Conservation (phyloP, 2,888 invertebrate genomes). For the Nephrotoma appendiculata region DNA sequence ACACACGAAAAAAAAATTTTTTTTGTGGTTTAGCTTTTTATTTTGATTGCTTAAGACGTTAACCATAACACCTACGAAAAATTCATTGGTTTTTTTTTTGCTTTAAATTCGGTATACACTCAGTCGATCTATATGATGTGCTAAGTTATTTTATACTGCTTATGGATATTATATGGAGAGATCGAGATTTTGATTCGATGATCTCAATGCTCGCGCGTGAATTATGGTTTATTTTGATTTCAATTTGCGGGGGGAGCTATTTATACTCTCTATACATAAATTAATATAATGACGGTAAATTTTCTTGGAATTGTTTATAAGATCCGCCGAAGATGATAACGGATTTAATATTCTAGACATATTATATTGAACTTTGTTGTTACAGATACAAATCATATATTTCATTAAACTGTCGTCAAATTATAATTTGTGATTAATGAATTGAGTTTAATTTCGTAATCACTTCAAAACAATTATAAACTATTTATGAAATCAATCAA, state of each 20-base stretch:
- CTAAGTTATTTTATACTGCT: neutral
- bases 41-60: neutral
- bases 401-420: neutral
- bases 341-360: neutral
- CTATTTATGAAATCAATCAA: neutral
- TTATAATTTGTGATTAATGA: neutral
- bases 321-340: neutral
- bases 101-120: neutral
- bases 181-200: neutral
- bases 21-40: neutral
- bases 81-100: neutral
- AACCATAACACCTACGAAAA: neutral
- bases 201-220: neutral
- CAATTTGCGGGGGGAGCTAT: neutral
- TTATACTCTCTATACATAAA: neutral
- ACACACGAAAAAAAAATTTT: neutral
- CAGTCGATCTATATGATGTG: neutral
- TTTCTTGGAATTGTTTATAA: neutral
- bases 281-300: neutral
- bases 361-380: neutral
- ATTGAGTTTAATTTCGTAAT: neutral
- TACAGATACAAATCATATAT: neutral
- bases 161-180: neutral
- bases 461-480: neutral
- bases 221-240: neutral